Evolutionary conservation across 2,113 vertebrate genomes (phyloP), one percentile per base, ranked within the genome.

Genomic region (Variabilichromis moorii): DNA sequence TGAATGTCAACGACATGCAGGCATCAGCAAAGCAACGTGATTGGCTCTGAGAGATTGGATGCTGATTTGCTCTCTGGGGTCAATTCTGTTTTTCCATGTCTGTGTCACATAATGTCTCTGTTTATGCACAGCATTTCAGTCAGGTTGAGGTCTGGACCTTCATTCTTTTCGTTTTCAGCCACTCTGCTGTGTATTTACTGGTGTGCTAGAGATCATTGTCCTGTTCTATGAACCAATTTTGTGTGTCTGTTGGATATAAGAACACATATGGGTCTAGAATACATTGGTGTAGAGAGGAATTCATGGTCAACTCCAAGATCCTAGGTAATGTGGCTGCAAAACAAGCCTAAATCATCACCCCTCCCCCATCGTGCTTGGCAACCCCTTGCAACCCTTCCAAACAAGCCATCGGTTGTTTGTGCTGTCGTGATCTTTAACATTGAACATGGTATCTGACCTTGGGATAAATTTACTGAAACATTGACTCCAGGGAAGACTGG

Each of bases 101-200:
- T 45, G 66, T 73, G 12, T 73, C 13, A 66, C 37, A 68, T 37
- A 68, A 68, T 12, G 33, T 37, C 61, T 66, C 6, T 2, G 5
- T 24, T 71, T 24, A 45, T 10, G 37, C 21, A 26, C 66, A 71
- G 66, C 21, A 26, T 45, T 73, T 73, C 37, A 45, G 37, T 45
- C 4, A 6, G 66, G 68, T 73, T 45, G 2, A 73, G 37, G 21
- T 45, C 14, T 73, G 68, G 37, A n/a, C 6, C 40, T 73, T 73
- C 1, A 47, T 68, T 68, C 63, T 21, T 68, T 21, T 68, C 5
- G 0, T 73, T 73, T 73, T 45, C 66, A 73, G 8, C 66, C 37
- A 45, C 0, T 45, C 66, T 26, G 13, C 0, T 73, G 37, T 45
- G 14, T 0, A 73, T 73, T 73, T 45, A 4, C 33, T 73, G 5